Percentiles rank a stretch among this genome's conserved stretches.
phyloP scores from a whole-genome alignment of 2,888 invertebrate species.

The Erebia palarica region DNA sequence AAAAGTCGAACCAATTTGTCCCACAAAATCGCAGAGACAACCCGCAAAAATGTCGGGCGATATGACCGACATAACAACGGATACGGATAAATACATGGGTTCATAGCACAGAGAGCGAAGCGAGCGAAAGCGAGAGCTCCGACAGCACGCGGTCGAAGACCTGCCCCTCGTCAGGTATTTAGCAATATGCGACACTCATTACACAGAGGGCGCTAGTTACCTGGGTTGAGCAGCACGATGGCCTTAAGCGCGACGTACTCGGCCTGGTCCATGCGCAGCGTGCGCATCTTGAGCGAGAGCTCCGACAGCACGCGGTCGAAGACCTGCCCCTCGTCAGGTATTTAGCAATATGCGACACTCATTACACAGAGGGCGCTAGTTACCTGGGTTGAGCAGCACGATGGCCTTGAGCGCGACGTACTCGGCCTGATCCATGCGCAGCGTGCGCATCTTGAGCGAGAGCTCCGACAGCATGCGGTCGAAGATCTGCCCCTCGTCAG shows the following conservation, averaged over 20 bases:
- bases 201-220: conserved; percentile 62
- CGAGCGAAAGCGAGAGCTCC: too few relatives aligned
- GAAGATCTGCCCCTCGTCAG: background rate
- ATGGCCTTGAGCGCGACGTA: conserved; percentile 96
- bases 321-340: background rate
- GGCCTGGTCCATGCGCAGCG: conserved; percentile 96
- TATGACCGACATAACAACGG: too few relatives aligned
- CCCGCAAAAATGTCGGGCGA: too few relatives aligned
- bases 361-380: conserved; percentile 22
- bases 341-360: too few relatives aligned
- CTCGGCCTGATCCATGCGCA: conserved; percentile 97
- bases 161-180: too few relatives aligned
- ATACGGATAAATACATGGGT: too few relatives aligned
- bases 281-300: conserved; percentile 96
- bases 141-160: background rate
- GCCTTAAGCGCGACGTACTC: conserved; percentile 97
- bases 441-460: conserved; percentile 96
- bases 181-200: too few relatives aligned
- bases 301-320: conserved; percentile 90
- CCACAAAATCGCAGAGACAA: too few relatives aligned
- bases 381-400: conserved; percentile 97
- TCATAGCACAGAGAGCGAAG: too few relatives aligned
- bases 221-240: conserved; percentile 97
- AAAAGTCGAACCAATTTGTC: too few relatives aligned
- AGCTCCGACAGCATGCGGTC: conserved; percentile 93